phyloP scores from a whole-genome alignment of 2,113 vertebrate genomes.

The Elgaria multicarinata region DNA sequence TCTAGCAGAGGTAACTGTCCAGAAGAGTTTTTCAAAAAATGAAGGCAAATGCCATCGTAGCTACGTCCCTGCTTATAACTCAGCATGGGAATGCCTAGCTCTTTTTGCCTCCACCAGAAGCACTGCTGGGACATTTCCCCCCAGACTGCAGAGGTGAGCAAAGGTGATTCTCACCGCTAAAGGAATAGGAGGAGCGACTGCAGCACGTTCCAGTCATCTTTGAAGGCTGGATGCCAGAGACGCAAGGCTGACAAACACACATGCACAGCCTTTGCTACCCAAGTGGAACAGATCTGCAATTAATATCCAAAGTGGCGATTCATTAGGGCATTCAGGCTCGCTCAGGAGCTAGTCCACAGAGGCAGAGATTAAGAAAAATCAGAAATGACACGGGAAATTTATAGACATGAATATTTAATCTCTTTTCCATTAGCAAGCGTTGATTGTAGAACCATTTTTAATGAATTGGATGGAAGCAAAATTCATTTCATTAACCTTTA shows the following conservation, averaged over 20 bases:
- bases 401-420: slow-evolving; percentile 92
- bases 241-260: neutral
- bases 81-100: too few species aligned
- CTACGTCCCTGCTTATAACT: too few species aligned
- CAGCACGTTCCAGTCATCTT: neutral
- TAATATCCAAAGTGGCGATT: slow-evolving; percentile 82
- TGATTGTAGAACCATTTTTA: slow-evolving; percentile 81
- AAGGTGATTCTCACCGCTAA: neutral
- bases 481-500: slow-evolving; percentile 92
- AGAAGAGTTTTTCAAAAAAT: too few species aligned
- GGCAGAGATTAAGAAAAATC: slow-evolving; percentile 85
- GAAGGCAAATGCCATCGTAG: too few species aligned
- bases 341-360: slow-evolving; percentile 69
- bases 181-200: neutral
- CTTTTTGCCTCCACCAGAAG: too few species aligned
- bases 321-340: slow-evolving; percentile 73
- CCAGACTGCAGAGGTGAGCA: neutral
- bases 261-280: slow-evolving; percentile 52
- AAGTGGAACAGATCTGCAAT: slow-evolving; percentile 77
- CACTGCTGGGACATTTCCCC: too few species aligned
- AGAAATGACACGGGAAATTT: slow-evolving; percentile 90
- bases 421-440: slow-evolving; percentile 80
- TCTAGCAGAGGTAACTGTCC: too few species aligned
- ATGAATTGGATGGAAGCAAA: slow-evolving; percentile 84
- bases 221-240: neutral